These are phyloP conservation scores for Drosophila antonietae DNA, from an alignment of 2,888 invertebrate genomes.

Conservation along the genomic window DNA sequence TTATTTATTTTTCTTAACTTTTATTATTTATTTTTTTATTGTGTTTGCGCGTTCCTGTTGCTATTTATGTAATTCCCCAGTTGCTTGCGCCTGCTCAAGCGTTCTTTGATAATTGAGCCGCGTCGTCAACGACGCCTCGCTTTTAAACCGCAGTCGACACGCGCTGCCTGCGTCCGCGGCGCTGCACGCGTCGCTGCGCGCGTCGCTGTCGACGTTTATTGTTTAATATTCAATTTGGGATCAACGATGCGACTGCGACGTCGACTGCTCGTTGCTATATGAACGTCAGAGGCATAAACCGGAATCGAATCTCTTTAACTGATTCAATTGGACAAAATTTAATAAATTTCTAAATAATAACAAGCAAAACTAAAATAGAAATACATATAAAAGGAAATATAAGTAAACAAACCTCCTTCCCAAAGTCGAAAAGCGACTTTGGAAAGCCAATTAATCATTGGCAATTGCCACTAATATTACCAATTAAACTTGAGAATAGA, in stretches of 20 bases:
- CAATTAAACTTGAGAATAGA: slow-evolving; percentile 19
- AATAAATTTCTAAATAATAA: slow-evolving; percentile 28
- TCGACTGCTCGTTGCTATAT: slow-evolving; percentile 10
- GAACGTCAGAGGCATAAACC: slow-evolving; percentile 40
- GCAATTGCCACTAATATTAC: slow-evolving; percentile 14
- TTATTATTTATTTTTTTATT: slow-evolving; percentile 12
- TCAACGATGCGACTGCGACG: slow-evolving; percentile 8
- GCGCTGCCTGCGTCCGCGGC: background rate
- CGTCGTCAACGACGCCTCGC: slow-evolving; percentile 20
- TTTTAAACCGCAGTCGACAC: slow-evolving; percentile 51
- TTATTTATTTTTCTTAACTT: too few relatives aligned
- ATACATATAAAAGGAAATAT: background rate
- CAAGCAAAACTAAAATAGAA: slow-evolving; percentile 1
- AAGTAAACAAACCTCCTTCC: background rate
- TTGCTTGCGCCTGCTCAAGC: slow-evolving; percentile 47
- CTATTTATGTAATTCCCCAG: slow-evolving; percentile 19
- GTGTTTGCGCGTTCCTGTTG: slow-evolving; percentile 21
- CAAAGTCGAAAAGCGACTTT: slow-evolving; percentile 20
- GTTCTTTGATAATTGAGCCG: slow-evolving; percentile 59
- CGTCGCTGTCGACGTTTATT: slow-evolving; percentile 47
- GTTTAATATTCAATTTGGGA: slow-evolving; percentile 68
- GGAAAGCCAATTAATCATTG: slow-evolving; percentile 7
- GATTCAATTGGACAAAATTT: slow-evolving; percentile 62
- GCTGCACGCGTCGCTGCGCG: slow-evolving; percentile 4
- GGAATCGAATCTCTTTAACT: slow-evolving; percentile 66